Evolutionary conservation across 2,113 vertebrate species (phyloP), one percentile per base, ranked within the genome.

Genomic region (Brienomyrus brachyistius): DNA sequence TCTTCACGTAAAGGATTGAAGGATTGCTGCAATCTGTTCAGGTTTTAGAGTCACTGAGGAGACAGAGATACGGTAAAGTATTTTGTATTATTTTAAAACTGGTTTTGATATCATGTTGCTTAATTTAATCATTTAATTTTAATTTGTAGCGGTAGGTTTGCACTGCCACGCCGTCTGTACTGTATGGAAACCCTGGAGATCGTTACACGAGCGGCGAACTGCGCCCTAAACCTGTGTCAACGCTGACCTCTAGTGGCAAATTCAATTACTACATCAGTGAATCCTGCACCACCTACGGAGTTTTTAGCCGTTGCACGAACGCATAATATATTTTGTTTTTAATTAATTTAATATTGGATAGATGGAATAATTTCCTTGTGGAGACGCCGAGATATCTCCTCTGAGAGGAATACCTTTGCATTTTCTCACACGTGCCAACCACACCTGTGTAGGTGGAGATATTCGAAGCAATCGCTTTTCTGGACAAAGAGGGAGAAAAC

Each of bases 191-290:
- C 54, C 91, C 90, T 86, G 89, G 88, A 54, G 87, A 91, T 88
- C 51, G 23, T 35, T 48, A 48, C 8, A 40, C 17, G 52, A 31
- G 19, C 52, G 19, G 23, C 19, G 13, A 86, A 52, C 86, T 13
- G 15, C 45, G 2, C 9, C 74, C 91, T 91, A 98, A 98, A 96
- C 95, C 96, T 97, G 97, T 94, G 95, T 94, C 98, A 94, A 98
- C 93, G 98, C 97, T 97, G 98, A 97, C 98, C 97, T 98, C 98
- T 98, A 97, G 97, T 97, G 98, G 95, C 90, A 2, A 86, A 90
- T 50, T n/a, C 88, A 6, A 11, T 83, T 74, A 90, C 47, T 47
- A 15, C 2, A 2, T 48, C 52, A 17, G 13, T 43, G 85, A 84
- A 88, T 89, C 90, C 13, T 19, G 51, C 13, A 40, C 40, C 35